Evolutionary conservation across 2,888 invertebrate species (phyloP).

Genomic region (Onchidella celtica): DNA sequence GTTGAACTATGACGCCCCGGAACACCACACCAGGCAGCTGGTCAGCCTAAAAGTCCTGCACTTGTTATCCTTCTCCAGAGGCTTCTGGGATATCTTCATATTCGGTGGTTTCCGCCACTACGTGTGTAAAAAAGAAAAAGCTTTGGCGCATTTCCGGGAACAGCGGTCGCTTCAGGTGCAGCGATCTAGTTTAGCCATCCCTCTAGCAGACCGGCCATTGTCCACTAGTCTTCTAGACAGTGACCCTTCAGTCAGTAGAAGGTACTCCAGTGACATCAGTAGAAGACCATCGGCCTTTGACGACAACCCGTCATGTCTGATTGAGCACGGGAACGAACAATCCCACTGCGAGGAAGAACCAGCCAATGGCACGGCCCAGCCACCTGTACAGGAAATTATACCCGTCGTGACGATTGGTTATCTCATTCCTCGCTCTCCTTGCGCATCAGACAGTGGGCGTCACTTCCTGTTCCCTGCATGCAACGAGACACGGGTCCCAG

Average conservation of each 20-base stretch:
- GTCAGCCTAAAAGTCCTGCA: conserved; percentile 41
- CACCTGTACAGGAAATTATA: not conserved
- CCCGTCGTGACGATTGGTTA: conserved; percentile 10
- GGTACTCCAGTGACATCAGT: conserved; percentile 46
- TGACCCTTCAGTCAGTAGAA: conserved; percentile 44
- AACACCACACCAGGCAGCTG: conserved; percentile 35
- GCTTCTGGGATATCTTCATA: conserved; percentile 68
- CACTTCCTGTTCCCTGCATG: conserved; percentile 22
- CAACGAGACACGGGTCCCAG: not conserved
- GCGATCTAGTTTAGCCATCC: conserved; percentile 50
- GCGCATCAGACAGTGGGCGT: conserved; percentile 16
- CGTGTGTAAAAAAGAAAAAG: conserved; percentile 63
- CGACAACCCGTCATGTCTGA: not conserved
- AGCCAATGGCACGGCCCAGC: not conserved
- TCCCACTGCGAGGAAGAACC: not conserved
- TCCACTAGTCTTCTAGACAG: conserved; percentile 57
- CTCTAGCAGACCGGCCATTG: conserved; percentile 36
- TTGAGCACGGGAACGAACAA: not conserved
- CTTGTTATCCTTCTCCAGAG: conserved; percentile 58
- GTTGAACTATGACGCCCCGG: conserved; percentile 50
- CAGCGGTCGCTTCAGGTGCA: conserved; percentile 45
- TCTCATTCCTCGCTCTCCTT: conserved; percentile 42
- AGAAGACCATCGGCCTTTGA: conserved; percentile 36
- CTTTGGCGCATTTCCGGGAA: conserved; percentile 55
- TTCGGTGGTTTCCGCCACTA: conserved; percentile 72